A percentile compares a stretch with the other conserved stretches of the same genome.
Conservation (phyloP, 92 coral and sea anemone genomes). For the Palythoa grandis region DNA sequence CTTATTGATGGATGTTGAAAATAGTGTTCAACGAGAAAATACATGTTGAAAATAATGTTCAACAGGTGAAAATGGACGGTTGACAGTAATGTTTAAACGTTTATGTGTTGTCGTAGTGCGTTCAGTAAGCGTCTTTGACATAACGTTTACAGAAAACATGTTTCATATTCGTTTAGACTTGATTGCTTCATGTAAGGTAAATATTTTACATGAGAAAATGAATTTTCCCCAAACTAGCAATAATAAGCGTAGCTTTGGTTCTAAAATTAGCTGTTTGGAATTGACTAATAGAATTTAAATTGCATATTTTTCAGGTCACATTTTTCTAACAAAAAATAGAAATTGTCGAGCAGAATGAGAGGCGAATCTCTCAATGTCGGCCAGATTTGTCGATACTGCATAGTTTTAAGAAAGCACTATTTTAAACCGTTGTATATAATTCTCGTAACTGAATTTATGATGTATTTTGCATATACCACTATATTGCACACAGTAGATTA, state of each 20-base stretch:
- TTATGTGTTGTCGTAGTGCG: background rate
- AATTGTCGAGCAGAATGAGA: background rate
- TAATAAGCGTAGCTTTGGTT: constrained; percentile 11
- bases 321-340: constrained; percentile 1
- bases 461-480: constrained; percentile 18
- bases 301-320: constrained; percentile 3
- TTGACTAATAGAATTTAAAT: background rate
- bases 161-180: background rate
- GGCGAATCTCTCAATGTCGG: constrained; percentile 37
- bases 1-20: too few relatives aligned
- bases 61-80: too few relatives aligned
- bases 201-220: background rate
- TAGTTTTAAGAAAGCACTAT: constrained; percentile 31
- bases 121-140: background rate
- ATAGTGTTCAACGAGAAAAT: too few relatives aligned
- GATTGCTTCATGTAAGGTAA: background rate
- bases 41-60: too few relatives aligned
- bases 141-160: background rate
- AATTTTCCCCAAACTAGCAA: background rate
- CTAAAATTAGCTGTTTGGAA: constrained; percentile 23
- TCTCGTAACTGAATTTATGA: constrained; percentile 28
- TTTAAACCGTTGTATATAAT: constrained; percentile 46
- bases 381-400: background rate
- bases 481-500: background rate
- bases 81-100: too few relatives aligned